phyloP scores from a whole-genome alignment of 2,888 invertebrate species.

The Eristalis pertinax region DNA sequence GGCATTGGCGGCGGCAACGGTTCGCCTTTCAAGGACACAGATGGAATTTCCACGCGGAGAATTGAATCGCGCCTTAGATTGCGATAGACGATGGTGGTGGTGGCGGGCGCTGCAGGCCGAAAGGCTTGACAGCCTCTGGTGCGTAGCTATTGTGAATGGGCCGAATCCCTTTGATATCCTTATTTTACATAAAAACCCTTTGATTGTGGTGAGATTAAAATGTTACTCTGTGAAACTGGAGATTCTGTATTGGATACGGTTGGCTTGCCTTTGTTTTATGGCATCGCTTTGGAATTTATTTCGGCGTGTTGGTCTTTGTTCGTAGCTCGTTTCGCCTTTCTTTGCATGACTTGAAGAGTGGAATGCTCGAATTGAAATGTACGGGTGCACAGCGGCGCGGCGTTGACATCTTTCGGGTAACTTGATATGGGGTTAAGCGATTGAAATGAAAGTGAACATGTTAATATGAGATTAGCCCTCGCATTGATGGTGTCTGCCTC shows the following conservation, averaged over 20 bases:
- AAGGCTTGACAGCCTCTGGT: slow-evolving; percentile 19
- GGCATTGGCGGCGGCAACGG: neutral
- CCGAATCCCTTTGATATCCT: slow-evolving; percentile 51
- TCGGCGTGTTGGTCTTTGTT: slow-evolving; percentile 30
- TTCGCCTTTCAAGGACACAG: slow-evolving; percentile 9
- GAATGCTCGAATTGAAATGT: slow-evolving; percentile 46
- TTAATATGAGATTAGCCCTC: slow-evolving; percentile 9
- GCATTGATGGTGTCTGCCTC: neutral
- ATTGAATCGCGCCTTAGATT: slow-evolving; percentile 54
- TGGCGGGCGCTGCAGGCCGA: neutral
- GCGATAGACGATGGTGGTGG: slow-evolving; percentile 14
- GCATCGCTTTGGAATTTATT: slow-evolving; percentile 45
- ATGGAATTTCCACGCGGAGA: slow-evolving; percentile 49
- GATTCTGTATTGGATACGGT: slow-evolving; percentile 48
- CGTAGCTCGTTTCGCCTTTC: neutral
- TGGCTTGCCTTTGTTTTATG: slow-evolving; percentile 57
- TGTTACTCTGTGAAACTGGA: slow-evolving; percentile 41
- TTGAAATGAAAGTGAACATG: slow-evolving; percentile 6
- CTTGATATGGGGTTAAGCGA: slow-evolving; percentile 35
- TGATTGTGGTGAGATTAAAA: slow-evolving; percentile 69
- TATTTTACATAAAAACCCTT: slow-evolving; percentile 66
- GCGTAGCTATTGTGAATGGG: slow-evolving; percentile 18
- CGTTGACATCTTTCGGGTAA: slow-evolving; percentile 31
- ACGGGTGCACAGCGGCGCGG: neutral
- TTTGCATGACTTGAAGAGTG: neutral